These are phyloP conservation scores for Helicoverpa armigera DNA, from an alignment of 1,140 invertebrate species.

Conservation along the genomic window DNA sequence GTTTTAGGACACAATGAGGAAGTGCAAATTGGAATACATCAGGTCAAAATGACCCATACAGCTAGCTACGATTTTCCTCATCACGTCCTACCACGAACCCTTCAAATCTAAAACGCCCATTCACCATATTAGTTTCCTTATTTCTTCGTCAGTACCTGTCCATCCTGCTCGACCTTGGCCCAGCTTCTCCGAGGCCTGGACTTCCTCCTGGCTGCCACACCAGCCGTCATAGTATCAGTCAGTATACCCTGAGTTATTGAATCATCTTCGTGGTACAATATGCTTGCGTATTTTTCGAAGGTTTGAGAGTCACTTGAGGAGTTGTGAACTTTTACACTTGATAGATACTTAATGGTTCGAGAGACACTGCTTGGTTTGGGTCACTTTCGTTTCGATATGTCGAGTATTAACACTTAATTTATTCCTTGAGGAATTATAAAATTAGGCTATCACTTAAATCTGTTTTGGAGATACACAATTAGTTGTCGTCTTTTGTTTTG, in stretches of 20 bases:
- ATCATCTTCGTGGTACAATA: constrained; percentile 10
- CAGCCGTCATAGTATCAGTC: constrained; percentile 72
- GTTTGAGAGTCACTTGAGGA: background rate
- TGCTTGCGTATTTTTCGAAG: background rate
- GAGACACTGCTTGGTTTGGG: too few relatives aligned
- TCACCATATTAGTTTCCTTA: constrained; percentile 27
- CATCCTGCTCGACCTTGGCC: constrained; percentile 74
- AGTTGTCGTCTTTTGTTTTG: too few relatives aligned
- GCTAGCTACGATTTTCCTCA: too few relatives aligned
- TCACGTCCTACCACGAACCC: background rate
- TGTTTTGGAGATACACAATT: too few relatives aligned
- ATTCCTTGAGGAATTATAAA: too few relatives aligned
- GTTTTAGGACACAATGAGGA: too few relatives aligned
- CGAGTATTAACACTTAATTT: too few relatives aligned
- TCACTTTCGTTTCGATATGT: background rate
- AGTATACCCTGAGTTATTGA: constrained; percentile 31
- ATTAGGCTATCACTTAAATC: too few relatives aligned
- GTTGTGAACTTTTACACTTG: background rate
- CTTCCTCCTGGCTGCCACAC: constrained; percentile 73
- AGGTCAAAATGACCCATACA: too few relatives aligned
- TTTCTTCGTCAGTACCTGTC: constrained; percentile 62
- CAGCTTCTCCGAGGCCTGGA: constrained; percentile 70
- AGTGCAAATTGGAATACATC: too few relatives aligned
- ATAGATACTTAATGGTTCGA: too few relatives aligned
- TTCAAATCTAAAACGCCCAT: constrained; percentile 6